Evolutionary conservation across 2,113 vertebrate species (phyloP).

Genomic region (Amphiprion ocellaris): DNA sequence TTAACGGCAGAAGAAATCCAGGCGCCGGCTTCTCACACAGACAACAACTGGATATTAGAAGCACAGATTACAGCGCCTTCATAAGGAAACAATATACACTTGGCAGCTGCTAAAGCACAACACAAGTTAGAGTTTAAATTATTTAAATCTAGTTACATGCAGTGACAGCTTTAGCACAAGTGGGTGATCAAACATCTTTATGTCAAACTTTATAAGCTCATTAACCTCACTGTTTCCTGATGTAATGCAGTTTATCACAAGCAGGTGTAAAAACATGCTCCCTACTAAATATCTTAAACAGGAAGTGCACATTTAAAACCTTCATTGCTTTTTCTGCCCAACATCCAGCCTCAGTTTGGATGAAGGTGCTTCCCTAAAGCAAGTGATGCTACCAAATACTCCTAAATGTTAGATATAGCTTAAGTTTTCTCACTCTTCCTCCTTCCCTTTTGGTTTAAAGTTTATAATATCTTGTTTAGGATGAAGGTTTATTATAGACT

Average conservation of each 20-base stretch:
- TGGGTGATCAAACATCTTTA: neutral
- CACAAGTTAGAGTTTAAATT: slow-evolving; percentile 4
- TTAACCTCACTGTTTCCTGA: slow-evolving; percentile 31
- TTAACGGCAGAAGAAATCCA: slow-evolving; percentile 19
- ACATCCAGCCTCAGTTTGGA: neutral
- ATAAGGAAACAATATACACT: neutral
- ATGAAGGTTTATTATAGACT: neutral
- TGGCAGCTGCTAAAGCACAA: slow-evolving; percentile 11
- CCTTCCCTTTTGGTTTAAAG: neutral
- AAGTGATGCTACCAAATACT: neutral
- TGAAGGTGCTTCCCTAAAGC: neutral
- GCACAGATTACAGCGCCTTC: slow-evolving; percentile 9
- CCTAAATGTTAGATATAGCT: neutral
- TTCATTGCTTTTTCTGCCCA: neutral
- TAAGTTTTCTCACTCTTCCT: neutral
- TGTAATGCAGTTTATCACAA: slow-evolving; percentile 3
- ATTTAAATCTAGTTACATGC: neutral
- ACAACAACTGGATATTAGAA: slow-evolving; percentile 15
- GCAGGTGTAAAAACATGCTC: neutral
- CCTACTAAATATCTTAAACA: neutral
- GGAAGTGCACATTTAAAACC: neutral
- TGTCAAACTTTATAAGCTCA: slow-evolving; percentile 8
- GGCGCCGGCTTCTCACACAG: neutral
- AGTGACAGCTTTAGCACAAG: neutral
- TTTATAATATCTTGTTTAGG: too few species aligned